phyloP scores from a whole-genome alignment of 2,113 vertebrate species.

The Oceanites oceanicus region DNA sequence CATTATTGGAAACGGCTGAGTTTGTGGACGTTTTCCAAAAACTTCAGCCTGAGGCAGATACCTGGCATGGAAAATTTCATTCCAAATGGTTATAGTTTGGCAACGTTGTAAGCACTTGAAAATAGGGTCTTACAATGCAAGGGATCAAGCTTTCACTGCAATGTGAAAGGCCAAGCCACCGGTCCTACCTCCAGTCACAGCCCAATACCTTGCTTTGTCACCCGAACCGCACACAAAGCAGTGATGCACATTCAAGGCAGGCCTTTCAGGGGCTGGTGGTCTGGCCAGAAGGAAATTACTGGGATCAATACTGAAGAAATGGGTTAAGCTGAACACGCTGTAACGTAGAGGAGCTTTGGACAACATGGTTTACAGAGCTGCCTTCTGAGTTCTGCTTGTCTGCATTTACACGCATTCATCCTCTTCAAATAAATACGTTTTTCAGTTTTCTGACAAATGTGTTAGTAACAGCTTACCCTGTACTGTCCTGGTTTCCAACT shows the following conservation, averaged over 20 bases:
- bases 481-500: neutral
- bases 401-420: neutral
- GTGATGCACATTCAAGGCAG: neutral
- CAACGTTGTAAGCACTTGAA: neutral
- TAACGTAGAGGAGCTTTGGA: fast-evolving
- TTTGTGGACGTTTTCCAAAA: constrained; percentile 52
- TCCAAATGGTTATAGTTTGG: constrained; percentile 53
- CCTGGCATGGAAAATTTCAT: constrained; percentile 63
- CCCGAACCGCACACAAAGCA: neutral
- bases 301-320: neutral
- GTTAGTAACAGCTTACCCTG: neutral
- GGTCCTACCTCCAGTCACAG: neutral
- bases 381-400: neutral
- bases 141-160: neutral
- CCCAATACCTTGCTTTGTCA: neutral
- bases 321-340: neutral
- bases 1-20: constrained; percentile 43
- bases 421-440: neutral
- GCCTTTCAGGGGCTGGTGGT: fast-evolving
- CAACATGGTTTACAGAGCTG: neutral
- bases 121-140: neutral
- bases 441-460: neutral
- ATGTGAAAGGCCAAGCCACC: neutral
- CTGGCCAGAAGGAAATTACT: neutral
- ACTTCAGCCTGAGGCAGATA: constrained; percentile 55